A percentile compares a stretch with the other conserved stretches of the same genome.
phyloP scores from a whole-genome alignment of 1,140 invertebrate genomes.

The Cyclargus thomasi region DNA sequence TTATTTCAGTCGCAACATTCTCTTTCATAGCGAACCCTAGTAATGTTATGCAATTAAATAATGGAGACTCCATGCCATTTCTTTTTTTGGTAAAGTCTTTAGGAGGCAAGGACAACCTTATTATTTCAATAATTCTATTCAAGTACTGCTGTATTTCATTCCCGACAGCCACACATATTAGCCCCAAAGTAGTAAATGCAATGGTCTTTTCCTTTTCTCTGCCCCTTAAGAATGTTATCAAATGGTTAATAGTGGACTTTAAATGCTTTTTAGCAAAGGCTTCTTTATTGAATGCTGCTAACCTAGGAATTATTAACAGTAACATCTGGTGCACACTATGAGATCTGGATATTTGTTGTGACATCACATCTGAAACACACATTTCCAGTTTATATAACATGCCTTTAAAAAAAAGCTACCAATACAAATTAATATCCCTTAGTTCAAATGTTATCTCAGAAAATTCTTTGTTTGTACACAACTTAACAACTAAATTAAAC shows the following conservation, averaged over 20 bases:
- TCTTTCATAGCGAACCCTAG: constrained; percentile 90
- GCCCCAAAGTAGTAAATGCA: constrained; percentile 92
- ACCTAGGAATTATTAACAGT: constrained; percentile 89
- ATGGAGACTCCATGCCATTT: constrained; percentile 86
- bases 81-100: constrained; percentile 86
- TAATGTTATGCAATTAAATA: constrained; percentile 96
- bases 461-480: too few species aligned
- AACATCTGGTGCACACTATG: constrained; percentile 91
- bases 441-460: too few species aligned
- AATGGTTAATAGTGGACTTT: constrained; percentile 85
- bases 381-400: background rate
- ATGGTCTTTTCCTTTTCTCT: constrained; percentile 88
- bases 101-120: constrained; percentile 86
- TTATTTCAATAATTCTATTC: constrained; percentile 89
- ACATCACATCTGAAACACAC: constrained; percentile 79
- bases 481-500: too few species aligned
- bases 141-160: constrained; percentile 87
- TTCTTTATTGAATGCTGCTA: constrained; percentile 93
- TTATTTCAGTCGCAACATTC: constrained; percentile 85
- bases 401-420: too few species aligned
- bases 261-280: constrained; percentile 88
- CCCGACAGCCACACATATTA: constrained; percentile 92
- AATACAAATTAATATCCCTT: too few species aligned
- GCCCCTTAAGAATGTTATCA: constrained; percentile 84
- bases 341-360: constrained; percentile 85